A percentile compares a stretch with the other conserved stretches of the same genome.
These are phyloP conservation scores for Augochlorella aurata DNA, from an alignment of 2,888 invertebrate genomes.

Conservation along the genomic window DNA sequence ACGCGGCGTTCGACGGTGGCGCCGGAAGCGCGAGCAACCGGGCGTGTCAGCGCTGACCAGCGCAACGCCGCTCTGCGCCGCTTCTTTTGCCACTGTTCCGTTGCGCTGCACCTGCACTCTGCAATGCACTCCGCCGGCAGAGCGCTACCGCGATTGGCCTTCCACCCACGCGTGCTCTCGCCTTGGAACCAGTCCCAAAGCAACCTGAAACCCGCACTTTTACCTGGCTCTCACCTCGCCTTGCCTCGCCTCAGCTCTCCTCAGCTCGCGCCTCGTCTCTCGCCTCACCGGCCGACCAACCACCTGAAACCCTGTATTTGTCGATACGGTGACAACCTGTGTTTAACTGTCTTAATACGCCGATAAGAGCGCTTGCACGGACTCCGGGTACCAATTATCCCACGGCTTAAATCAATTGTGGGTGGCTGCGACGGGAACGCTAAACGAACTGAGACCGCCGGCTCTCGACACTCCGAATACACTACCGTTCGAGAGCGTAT, in stretches of 20 bases:
- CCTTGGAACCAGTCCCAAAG: conserved; percentile 63
- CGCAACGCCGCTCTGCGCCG: conserved; percentile 76
- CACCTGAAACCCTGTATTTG: conserved; percentile 39
- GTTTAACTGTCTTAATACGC: conserved; percentile 48
- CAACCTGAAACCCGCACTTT: conserved; percentile 45
- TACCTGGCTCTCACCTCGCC: conserved; percentile 17
- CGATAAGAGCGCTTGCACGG: conserved; percentile 16
- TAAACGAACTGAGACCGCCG: background rate
- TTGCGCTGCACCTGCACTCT: conserved; percentile 71
- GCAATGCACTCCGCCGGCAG: conserved; percentile 61
- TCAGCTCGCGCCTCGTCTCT: background rate
- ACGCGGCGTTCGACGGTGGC: conserved; percentile 67
- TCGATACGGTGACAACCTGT: conserved; percentile 44
- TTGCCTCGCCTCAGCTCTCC: background rate
- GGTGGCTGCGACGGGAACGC: conserved; percentile 11
- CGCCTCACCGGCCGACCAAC: conserved; percentile 6
- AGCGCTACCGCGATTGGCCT: conserved; percentile 69
- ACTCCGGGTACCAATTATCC: conserved; percentile 32
- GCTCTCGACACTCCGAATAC: background rate
- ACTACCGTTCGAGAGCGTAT: background rate
- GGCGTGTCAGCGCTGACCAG: conserved; percentile 80
- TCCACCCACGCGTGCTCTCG: conserved; percentile 67
- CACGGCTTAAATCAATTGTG: conserved; percentile 37
- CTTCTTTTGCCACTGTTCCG: conserved; percentile 73
- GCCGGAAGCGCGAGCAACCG: conserved; percentile 77